Evolutionary conservation across 1,140 invertebrate species (phyloP).

Genomic region (Eulimnadia texana): DNA sequence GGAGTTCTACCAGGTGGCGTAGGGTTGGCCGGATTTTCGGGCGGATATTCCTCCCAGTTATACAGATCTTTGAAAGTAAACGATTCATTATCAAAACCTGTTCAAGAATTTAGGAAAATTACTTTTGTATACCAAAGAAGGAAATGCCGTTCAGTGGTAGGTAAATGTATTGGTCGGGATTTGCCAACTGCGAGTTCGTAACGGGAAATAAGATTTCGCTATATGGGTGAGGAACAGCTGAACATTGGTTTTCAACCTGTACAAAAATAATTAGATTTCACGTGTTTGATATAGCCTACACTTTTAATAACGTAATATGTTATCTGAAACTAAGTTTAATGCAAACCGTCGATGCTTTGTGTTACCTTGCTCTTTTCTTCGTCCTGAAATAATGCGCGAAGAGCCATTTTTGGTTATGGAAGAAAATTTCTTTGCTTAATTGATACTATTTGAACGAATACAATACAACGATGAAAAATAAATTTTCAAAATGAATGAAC

Average conservation of each 20-base stretch:
- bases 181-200: background rate
- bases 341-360: too few relatives aligned
- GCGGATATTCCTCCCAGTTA: background rate
- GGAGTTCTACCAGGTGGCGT: slow-evolving; percentile 5
- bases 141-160: background rate
- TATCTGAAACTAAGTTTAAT: too few relatives aligned
- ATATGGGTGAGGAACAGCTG: background rate
- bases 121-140: background rate
- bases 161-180: background rate
- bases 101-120: background rate
- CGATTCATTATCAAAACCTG: background rate
- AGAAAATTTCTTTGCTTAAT: too few relatives aligned
- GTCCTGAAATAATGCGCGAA: background rate
- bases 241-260: background rate
- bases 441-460: too few relatives aligned
- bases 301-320: too few relatives aligned
- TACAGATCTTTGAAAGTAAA: slow-evolving; percentile 1
- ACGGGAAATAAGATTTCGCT: background rate
- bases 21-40: background rate
- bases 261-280: too few relatives aligned
- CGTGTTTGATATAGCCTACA: too few relatives aligned
- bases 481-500: too few relatives aligned
- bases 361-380: too few relatives aligned
- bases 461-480: too few relatives aligned
- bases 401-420: background rate